These are phyloP conservation scores for Orchestia grillus DNA, from an alignment of 1,140 invertebrate species.

Conservation along the genomic window DNA sequence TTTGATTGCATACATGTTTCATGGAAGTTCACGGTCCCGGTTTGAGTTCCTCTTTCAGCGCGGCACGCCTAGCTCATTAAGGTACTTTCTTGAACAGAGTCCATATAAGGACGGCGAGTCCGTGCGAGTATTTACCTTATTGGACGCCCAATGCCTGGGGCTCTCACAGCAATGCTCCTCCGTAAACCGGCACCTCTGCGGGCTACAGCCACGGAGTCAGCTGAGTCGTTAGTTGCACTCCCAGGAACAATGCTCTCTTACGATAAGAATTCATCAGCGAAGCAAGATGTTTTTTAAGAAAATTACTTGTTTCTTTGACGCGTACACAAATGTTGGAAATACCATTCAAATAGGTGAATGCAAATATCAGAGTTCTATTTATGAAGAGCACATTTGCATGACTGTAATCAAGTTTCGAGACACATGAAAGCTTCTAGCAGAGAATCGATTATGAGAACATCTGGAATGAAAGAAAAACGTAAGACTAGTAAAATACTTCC, in stretches of 20 bases:
- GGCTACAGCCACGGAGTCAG: slow-evolving; percentile 6
- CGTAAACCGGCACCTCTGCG: slow-evolving; percentile 51
- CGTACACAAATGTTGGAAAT: background rate
- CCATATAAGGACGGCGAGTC: slow-evolving; percentile 25
- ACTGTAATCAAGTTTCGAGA: background rate
- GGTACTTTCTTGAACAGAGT: slow-evolving; percentile 42
- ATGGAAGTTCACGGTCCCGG: background rate
- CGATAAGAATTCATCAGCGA: background rate
- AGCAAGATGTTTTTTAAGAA: background rate
- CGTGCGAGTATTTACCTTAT: slow-evolving; percentile 48
- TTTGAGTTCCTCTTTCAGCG: slow-evolving; percentile 3
- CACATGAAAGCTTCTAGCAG: background rate
- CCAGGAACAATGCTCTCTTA: background rate
- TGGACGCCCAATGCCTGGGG: slow-evolving; percentile 8
- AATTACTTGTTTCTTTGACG: background rate
- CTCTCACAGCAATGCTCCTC: slow-evolving; percentile 3
- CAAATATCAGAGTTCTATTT: background rate
- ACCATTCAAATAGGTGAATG: background rate
- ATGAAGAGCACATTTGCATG: background rate
- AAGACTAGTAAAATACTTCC: background rate
- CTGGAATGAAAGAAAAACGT: background rate
- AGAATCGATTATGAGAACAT: background rate
- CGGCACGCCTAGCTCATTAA: slow-evolving; percentile 40
- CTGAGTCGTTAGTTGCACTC: slow-evolving; percentile 3
- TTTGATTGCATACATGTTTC: background rate